Base-by-base conservation (phyloP, 1,140 invertebrate species). In the Tetramorium parvispinum region DNA sequence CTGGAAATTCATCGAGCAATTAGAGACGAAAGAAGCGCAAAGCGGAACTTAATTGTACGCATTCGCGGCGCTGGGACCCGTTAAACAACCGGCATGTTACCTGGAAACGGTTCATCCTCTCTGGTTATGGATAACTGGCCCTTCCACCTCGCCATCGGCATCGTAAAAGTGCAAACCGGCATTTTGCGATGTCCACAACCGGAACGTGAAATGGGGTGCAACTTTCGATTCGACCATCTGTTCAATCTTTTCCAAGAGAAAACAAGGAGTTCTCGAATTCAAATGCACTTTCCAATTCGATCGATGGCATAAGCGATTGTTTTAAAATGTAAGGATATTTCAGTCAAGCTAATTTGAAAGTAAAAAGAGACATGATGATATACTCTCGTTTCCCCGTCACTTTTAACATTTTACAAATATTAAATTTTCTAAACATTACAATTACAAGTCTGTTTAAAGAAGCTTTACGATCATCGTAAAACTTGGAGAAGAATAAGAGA, bases 11-110 rank as follows among this genome's bases (percentile, higher is more conserved):
- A 88, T 68, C 51, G 53, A 68, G 89, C 82, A 93, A 92, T 91
- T 92, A 93, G 88, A 86, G 76, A 85, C 88, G 88, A 91, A 78
- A 88, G 75, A 76, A 88, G 85, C 88, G 91, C 89, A 91, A 92
- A 92, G 91, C 92, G 92, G 90, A 93, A 92, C 92, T 91, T 92
- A 92, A 94, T 93, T 92, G 89, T 89, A 85, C 87, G 85, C 90
- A 92, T 87, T 91, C 85, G 83, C 78, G 75, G 78, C 89, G 85
- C 81, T 87, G 55, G 86, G 89, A 93, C 79, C 91, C 90, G 87
- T 93, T 92, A 91, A 93, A 89, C 86, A 75, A 65, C 66, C 75
- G 77, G 71, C 87, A 82, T 18, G 46, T 65, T 85, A 49, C 21
- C 79, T 81, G 76, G 78, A 87, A 87, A 53, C 46, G 70, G 2